Conservation (phyloP, 1,140 invertebrate species). For the Helicoverpa zea region DNA sequence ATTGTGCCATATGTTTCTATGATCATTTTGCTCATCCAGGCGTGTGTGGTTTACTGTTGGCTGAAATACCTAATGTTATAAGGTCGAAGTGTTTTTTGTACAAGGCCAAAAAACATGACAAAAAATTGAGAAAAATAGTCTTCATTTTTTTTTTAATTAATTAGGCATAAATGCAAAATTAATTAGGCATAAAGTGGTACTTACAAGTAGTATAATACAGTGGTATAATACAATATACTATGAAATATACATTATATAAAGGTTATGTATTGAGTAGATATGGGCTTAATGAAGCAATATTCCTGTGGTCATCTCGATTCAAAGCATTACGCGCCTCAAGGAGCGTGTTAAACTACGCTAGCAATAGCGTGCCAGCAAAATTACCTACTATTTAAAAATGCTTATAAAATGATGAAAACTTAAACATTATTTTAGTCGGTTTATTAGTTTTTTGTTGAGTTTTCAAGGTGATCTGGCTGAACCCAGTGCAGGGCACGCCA, state of each 20-base stretch:
- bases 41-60: constrained; percentile 41
- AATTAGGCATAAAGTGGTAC: not conserved
- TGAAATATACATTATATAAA: no score
- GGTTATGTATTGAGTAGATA: no score
- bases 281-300: not conserved
- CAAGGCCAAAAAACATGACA: not conserved
- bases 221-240: not conserved
- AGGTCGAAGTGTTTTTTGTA: not conserved
- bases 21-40: constrained; percentile 28
- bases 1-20: constrained; percentile 41
- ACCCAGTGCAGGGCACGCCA: no score
- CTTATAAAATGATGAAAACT: no score
- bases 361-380: not conserved
- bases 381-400: not conserved
- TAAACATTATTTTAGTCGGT: no score
- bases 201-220: not conserved
- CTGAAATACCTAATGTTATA: constrained; percentile 4
- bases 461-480: no score
- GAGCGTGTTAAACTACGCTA: not conserved
- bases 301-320: not conserved
- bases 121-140: not conserved
- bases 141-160: no score
- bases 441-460: no score
- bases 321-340: not conserved
- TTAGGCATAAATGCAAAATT: not conserved